These are phyloP conservation scores for Watsonalla cultraria DNA, from an alignment of 2,888 invertebrate species.

Conservation along the genomic window DNA sequence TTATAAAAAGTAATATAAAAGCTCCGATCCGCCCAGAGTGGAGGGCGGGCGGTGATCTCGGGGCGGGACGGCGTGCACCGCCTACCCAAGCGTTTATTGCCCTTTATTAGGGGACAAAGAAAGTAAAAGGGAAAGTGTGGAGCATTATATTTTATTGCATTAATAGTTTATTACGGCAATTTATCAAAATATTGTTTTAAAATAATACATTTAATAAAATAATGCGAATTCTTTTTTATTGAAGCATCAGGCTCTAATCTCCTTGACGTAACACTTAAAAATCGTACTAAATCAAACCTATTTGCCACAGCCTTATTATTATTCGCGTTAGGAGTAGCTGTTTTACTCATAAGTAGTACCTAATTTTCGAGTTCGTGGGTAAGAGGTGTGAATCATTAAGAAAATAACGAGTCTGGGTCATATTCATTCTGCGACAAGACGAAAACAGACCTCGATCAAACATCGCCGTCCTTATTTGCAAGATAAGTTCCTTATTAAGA, in stretches of 20 bases:
- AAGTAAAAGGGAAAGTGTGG: background rate
- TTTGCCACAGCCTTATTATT: too few species aligned
- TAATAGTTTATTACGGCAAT: too few species aligned
- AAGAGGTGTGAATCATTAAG: background rate
- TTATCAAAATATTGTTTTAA: too few species aligned
- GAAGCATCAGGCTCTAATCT: too few species aligned
- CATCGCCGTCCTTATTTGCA: slow-evolving; percentile 16
- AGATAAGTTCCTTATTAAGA: slow-evolving; percentile 7
- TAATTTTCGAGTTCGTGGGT: too few species aligned
- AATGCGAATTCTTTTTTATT: too few species aligned
- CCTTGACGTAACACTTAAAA: too few species aligned
- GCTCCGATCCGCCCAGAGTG: slow-evolving; percentile 30
- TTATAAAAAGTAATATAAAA: slow-evolving; percentile 9
- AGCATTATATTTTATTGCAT: background rate
- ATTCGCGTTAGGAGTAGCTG: too few species aligned
- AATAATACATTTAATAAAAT: too few species aligned
- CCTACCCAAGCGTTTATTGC: slow-evolving; percentile 10
- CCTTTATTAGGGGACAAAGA: background rate
- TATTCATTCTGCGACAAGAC: background rate
- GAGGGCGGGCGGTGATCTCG: slow-evolving; percentile 32
- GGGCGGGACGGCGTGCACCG: slow-evolving; percentile 16
- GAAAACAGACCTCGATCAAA: background rate
- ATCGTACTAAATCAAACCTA: too few species aligned
- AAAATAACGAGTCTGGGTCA: background rate
- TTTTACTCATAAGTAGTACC: too few species aligned